Conservation (phyloP, 92 coral and sea anemone genomes). For the Diadumene lineata region DNA sequence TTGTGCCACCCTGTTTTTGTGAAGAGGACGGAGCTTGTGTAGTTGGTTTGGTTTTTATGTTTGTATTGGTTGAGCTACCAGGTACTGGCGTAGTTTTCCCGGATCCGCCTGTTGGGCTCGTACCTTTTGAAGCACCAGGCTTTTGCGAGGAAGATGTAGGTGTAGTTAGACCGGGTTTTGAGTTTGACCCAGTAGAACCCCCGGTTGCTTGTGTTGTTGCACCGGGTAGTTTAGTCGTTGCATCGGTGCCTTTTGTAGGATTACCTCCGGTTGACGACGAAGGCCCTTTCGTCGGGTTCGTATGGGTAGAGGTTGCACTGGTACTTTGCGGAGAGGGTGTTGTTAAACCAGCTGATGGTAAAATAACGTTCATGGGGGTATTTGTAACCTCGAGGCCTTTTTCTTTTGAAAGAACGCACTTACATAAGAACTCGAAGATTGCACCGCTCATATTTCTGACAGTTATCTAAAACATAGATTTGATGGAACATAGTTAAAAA, state of each 20-base stretch:
- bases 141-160: neutral
- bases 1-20: neutral
- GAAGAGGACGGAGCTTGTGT: neutral
- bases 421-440: constrained; percentile 7
- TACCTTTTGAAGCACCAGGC: neutral
- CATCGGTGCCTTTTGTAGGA: neutral
- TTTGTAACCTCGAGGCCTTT: constrained; percentile 5
- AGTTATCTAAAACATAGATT: neutral
- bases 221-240: neutral
- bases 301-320: neutral
- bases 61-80: neutral
- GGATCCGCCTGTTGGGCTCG: neutral
- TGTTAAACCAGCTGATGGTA: neutral
- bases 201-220: neutral
- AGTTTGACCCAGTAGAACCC: neutral
- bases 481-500: too few relatives aligned
- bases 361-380: neutral
- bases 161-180: neutral
- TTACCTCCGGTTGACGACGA: too few relatives aligned
- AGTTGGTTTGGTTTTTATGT: neutral
- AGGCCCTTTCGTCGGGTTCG: too few relatives aligned
- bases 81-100: neutral
- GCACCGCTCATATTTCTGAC: neutral
- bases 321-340: neutral
- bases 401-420: constrained; percentile 5